Evolutionary conservation across 2,113 vertebrate genomes (phyloP).

Genomic region (Cochlearius cochlearius): DNA sequence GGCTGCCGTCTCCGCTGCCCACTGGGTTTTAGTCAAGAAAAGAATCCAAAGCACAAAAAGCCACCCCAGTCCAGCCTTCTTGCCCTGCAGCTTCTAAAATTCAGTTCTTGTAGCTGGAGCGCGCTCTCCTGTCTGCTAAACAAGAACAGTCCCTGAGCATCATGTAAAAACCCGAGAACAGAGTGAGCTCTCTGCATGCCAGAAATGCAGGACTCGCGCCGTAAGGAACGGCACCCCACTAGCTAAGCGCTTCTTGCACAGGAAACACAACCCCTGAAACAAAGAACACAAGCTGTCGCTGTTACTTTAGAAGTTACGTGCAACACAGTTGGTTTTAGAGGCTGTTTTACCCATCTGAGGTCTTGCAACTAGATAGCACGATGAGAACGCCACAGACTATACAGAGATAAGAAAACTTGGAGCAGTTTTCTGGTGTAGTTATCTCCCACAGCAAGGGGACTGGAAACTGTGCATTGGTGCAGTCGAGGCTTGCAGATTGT

Average conservation of each 20-base stretch:
- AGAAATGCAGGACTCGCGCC: neutral
- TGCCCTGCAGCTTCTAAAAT: neutral
- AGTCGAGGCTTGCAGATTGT: neutral
- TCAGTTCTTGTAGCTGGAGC: neutral
- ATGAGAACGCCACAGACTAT: neutral
- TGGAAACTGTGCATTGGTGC: neutral
- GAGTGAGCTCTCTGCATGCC: neutral
- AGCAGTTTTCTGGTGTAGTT: neutral
- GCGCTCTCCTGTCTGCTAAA: neutral
- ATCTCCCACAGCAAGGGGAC: neutral
- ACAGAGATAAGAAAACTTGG: neutral
- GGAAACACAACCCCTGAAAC: neutral
- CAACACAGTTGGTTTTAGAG: neutral
- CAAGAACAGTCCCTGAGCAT: neutral
- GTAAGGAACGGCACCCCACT: neutral
- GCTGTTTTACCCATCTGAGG: neutral
- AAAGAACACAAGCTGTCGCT: neutral
- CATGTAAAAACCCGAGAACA: neutral
- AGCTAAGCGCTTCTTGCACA: neutral
- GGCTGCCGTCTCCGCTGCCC: fast-evolving
- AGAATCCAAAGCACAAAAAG: neutral
- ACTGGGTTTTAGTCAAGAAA: neutral
- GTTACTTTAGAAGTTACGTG: neutral
- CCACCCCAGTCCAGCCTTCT: neutral
- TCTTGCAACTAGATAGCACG: neutral